Evolutionary conservation across 2,888 invertebrate genomes (phyloP).

Genomic region (Drosophila siamana): DNA sequence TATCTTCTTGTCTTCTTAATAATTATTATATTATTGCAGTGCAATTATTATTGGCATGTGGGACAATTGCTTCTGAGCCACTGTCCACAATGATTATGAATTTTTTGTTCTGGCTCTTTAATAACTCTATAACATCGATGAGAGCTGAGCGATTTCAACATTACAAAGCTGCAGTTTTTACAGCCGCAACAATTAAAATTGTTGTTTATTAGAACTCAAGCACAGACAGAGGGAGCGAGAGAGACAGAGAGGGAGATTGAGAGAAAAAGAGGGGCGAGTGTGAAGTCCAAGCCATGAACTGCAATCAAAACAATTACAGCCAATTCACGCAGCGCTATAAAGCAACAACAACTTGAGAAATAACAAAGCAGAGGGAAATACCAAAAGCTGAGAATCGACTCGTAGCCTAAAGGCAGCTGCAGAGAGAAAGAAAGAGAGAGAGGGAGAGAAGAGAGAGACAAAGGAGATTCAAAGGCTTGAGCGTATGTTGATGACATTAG

Average conservation of each 20-base stretch:
- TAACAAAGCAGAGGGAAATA: slow-evolving; percentile 11
- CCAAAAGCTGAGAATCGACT: slow-evolving; percentile 12
- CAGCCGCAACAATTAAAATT: slow-evolving; percentile 59
- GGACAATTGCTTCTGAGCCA: slow-evolving; percentile 2
- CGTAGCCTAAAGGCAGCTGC: slow-evolving; percentile 20
- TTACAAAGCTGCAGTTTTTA: slow-evolving; percentile 41
- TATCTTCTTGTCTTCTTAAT: too few relatives aligned
- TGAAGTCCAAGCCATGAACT: slow-evolving; percentile 70
- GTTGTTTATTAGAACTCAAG: slow-evolving; percentile 54
- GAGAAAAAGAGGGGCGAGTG: slow-evolving; percentile 14
- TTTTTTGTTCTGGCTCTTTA: slow-evolving; percentile 7
- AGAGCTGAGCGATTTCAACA: slow-evolving; percentile 24
- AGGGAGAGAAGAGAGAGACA: background rate
- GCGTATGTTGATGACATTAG: slow-evolving; percentile 74
- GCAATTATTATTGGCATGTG: background rate
- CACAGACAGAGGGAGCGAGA: background rate
- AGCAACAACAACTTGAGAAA: slow-evolving; percentile 47
- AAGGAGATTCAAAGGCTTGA: slow-evolving; percentile 23
- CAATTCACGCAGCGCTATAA: slow-evolving; percentile 72
- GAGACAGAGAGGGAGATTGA: background rate
- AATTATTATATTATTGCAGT: background rate
- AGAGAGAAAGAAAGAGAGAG: background rate
- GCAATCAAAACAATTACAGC: slow-evolving; percentile 81
- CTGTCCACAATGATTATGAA: slow-evolving; percentile 3
- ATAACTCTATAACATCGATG: slow-evolving; percentile 27